Evolutionary conservation across 2,888 invertebrate genomes (phyloP).

Genomic region (Tipula unca): DNA sequence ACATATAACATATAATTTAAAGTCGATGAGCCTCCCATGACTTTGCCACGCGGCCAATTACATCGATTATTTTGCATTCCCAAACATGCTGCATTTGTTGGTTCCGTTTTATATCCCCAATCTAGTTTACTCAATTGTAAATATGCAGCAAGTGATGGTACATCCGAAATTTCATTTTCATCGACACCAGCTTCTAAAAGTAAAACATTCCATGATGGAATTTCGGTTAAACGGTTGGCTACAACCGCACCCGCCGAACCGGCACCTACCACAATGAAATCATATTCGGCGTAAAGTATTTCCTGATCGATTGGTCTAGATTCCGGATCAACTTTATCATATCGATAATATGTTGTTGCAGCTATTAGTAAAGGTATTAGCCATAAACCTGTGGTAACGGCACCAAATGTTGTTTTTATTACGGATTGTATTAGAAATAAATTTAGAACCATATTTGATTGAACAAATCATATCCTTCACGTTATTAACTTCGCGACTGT

Average conservation of each 20-base stretch:
- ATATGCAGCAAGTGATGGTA: constrained; percentile 79
- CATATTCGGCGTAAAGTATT: constrained; percentile 63
- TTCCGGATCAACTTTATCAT: constrained; percentile 74
- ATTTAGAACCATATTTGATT: constrained; percentile 56
- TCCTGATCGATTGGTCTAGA: constrained; percentile 62
- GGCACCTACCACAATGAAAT: constrained; percentile 75
- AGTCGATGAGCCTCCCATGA: constrained; percentile 79
- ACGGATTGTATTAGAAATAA: constrained; percentile 69
- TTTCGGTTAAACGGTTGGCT: constrained; percentile 70
- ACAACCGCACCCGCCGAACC: constrained; percentile 88
- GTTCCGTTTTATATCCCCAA: constrained; percentile 85
- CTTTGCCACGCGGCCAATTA: constrained; percentile 84
- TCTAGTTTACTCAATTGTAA: constrained; percentile 77
- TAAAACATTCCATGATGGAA: constrained; percentile 66
- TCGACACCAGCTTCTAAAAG: constrained; percentile 79
- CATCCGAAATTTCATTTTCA: constrained; percentile 81
- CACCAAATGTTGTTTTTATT: constrained; percentile 61
- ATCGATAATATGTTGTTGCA: constrained; percentile 70
- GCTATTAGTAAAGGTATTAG: constrained; percentile 74
- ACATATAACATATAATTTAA: constrained; percentile 89
- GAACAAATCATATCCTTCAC: not conserved
- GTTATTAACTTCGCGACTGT: not conserved
- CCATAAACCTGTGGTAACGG: constrained; percentile 73
- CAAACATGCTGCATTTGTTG: constrained; percentile 68
- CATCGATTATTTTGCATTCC: constrained; percentile 75